These are phyloP conservation scores for Julus scanicus DNA, from an alignment of 2,888 invertebrate genomes.

Conservation along the genomic window DNA sequence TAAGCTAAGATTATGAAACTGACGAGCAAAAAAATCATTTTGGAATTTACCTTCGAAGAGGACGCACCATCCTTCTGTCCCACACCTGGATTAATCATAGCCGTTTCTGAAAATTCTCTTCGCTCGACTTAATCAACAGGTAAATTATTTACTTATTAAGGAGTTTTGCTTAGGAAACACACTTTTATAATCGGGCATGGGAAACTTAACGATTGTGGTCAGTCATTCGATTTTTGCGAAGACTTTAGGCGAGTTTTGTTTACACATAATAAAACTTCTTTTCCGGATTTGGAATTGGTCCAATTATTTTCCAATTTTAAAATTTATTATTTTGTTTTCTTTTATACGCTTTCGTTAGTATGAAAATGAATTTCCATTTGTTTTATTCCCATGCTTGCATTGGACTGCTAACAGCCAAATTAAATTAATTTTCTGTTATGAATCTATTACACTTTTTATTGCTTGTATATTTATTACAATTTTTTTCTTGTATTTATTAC, in stretches of 20 bases:
- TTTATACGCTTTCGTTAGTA: no score
- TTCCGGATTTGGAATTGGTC: background rate
- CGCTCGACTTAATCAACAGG: background rate
- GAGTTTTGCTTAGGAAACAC: no score
- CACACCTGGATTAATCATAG: slow-evolving; percentile 15
- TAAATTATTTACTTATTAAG: background rate
- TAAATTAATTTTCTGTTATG: no score
- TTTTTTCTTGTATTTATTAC: no score
- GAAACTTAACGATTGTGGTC: background rate
- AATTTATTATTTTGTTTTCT: no score
- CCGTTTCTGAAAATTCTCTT: background rate
- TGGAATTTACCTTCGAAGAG: slow-evolving; percentile 18
- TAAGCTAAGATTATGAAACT: background rate
- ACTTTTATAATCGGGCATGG: no score
- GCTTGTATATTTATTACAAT: no score
- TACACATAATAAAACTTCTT: background rate
- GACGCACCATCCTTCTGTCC: slow-evolving; percentile 9
- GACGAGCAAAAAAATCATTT: background rate
- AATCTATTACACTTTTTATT: no score
- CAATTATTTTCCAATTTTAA: background rate
- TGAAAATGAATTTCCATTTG: no score
- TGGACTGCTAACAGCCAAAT: no score
- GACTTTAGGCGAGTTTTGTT: background rate
- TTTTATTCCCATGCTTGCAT: no score
- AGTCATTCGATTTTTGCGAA: background rate